These are phyloP conservation scores for Chloromyia formosa DNA, from an alignment of 2,888 invertebrate species.

Conservation along the genomic window DNA sequence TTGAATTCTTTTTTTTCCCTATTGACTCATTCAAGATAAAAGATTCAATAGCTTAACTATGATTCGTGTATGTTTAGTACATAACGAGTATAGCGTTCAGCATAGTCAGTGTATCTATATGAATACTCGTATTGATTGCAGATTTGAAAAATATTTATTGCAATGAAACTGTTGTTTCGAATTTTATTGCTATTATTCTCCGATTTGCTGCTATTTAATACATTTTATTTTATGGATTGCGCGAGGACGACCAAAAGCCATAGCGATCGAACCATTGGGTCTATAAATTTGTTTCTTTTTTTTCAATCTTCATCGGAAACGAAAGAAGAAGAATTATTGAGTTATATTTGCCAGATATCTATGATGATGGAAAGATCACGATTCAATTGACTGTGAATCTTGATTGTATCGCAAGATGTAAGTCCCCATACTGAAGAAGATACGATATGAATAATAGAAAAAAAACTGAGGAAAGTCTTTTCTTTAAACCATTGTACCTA, in stretches of 20 bases:
- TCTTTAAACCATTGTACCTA: constrained; percentile 14
- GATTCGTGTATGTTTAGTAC: not conserved
- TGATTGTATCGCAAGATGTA: constrained; percentile 31
- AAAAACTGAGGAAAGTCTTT: constrained; percentile 24
- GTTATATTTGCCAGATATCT: constrained; percentile 29
- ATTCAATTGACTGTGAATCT: constrained; percentile 33
- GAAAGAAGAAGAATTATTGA: constrained; percentile 22
- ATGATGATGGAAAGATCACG: constrained; percentile 42
- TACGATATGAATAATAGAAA: constrained; percentile 13
- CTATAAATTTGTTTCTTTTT: not conserved
- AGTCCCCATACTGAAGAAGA: constrained; percentile 8
- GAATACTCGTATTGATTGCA: not conserved
- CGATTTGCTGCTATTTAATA: constrained; percentile 31
- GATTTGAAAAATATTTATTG: constrained; percentile 35
- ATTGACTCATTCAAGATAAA: not conserved
- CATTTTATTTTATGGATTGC: constrained; percentile 20
- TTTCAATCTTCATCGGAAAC: not conserved
- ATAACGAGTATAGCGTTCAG: not conserved
- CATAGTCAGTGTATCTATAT: not conserved
- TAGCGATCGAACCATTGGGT: not conserved
- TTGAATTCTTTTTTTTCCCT: no score
- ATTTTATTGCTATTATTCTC: constrained; percentile 36
- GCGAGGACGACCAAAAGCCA: not conserved
- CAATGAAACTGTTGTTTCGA: constrained; percentile 31
- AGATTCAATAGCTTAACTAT: not conserved